Evolutionary conservation across 2,113 vertebrate genomes (phyloP).

Genomic region (Thunnus thynnus): DNA sequence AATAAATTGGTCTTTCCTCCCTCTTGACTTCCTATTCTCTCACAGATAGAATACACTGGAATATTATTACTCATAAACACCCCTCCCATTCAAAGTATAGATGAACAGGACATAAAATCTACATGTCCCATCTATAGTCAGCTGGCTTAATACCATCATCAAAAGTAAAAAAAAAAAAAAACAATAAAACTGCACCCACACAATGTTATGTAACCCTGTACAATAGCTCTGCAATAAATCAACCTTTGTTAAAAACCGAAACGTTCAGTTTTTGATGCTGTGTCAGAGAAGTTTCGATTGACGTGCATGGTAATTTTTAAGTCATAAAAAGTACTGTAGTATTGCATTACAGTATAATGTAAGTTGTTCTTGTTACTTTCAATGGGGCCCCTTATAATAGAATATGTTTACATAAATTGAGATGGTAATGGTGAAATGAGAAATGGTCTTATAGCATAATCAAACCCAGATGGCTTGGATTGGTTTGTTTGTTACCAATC

Average conservation of each 20-base stretch:
- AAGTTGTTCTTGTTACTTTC: background rate
- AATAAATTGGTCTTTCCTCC: background rate
- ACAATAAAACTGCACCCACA: background rate
- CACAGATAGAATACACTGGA: slow-evolving; percentile 68
- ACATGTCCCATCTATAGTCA: slow-evolving; percentile 53
- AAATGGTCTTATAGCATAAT: slow-evolving; percentile 3
- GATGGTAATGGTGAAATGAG: background rate
- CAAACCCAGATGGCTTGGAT: background rate
- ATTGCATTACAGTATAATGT: background rate
- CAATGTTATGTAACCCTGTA: background rate
- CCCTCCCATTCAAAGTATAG: slow-evolving; percentile 49
- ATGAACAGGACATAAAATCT: slow-evolving; percentile 39
- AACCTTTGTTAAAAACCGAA: background rate
- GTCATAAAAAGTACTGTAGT: background rate
- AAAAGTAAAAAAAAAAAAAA: background rate
- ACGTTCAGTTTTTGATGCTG: background rate
- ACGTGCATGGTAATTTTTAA: background rate
- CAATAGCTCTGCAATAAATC: background rate
- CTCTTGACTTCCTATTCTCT: slow-evolving; percentile 33
- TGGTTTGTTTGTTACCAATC: no score
- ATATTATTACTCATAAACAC: slow-evolving; percentile 69
- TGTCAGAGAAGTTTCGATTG: background rate
- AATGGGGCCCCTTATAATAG: no score
- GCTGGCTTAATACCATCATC: slow-evolving; percentile 31
- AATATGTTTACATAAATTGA: background rate